Evolutionary conservation across 2,113 vertebrate genomes (phyloP).

Genomic region (Ardeotis arabs): DNA sequence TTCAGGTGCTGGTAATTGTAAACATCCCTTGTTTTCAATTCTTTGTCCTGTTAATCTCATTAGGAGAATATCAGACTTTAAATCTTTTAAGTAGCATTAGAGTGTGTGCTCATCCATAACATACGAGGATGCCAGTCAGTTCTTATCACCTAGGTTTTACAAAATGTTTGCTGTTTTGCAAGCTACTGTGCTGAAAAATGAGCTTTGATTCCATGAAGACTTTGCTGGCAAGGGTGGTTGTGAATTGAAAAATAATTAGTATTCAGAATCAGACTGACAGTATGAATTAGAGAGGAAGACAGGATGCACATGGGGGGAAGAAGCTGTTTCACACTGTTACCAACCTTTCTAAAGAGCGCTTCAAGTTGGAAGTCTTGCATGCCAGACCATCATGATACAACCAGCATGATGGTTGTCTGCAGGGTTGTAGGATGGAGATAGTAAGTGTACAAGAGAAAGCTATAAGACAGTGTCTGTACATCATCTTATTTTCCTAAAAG

Average conservation of each 20-base stretch:
- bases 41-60: slow-evolving; percentile 79
- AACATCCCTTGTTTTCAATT: slow-evolving; percentile 71
- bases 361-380: background rate
- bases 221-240: background rate
- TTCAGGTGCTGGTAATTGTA: slow-evolving; percentile 69
- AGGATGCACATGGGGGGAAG: background rate
- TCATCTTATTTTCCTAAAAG: background rate
- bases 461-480: background rate
- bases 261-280: slow-evolving; percentile 16
- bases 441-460: slow-evolving; percentile 15
- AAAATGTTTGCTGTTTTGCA: background rate
- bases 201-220: background rate
- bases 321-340: background rate
- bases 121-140: slow-evolving; percentile 72
- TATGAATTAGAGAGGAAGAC: background rate
- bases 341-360: background rate
- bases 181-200: background rate
- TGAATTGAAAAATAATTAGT: background rate
- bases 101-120: slow-evolving; percentile 75
- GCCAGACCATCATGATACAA: background rate
- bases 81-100: slow-evolving; percentile 83
- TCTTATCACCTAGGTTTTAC: slow-evolving; percentile 53
- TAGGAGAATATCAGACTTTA: slow-evolving; percentile 86
- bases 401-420: background rate
- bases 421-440: background rate